Percentiles rank a stretch among this genome's conserved stretches.
phyloP scores from a whole-genome alignment of 2,888 invertebrate species.

The Chymomyza amoena region DNA sequence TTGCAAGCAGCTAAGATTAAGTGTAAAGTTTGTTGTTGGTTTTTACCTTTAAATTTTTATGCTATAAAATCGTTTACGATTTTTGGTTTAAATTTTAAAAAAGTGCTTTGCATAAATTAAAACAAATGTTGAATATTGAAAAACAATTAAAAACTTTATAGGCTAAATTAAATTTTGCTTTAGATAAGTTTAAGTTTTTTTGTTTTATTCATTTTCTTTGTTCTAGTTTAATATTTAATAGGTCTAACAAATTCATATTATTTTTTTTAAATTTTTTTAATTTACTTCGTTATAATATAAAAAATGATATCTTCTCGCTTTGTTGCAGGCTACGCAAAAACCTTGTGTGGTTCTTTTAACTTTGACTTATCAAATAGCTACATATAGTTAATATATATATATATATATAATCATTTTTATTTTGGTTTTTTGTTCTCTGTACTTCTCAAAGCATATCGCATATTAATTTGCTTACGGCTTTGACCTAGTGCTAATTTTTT shows the following conservation, averaged over 20 bases:
- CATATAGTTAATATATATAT: constrained; percentile 4
- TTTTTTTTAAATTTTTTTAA: constrained; percentile 33
- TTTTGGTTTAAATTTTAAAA: constrained; percentile 18
- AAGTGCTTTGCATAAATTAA: constrained; percentile 36
- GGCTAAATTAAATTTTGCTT: constrained; percentile 43
- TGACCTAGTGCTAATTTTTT: constrained; percentile 57
- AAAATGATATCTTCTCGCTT: constrained; percentile 62
- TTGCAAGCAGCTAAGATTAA: constrained; percentile 72
- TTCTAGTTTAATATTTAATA: constrained; percentile 33
- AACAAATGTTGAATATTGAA: constrained; percentile 9
- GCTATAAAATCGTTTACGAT: constrained; percentile 68
- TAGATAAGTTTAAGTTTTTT: constrained; percentile 25
- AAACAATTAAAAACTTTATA: constrained; percentile 14
- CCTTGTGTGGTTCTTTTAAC: constrained; percentile 49
- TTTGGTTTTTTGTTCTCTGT: constrained; percentile 18
- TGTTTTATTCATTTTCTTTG: constrained; percentile 18
- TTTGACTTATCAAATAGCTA: constrained; percentile 12
- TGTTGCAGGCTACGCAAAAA: constrained; percentile 60
- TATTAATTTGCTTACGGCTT: constrained; percentile 51
- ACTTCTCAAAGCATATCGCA: constrained; percentile 62
- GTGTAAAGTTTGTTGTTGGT: constrained; percentile 59
- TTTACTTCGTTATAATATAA: constrained; percentile 57
- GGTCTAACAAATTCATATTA: constrained; percentile 60
- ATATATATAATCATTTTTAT: background rate
- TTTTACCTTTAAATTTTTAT: constrained; percentile 39